These are phyloP conservation scores for Pachyuromys duprasi DNA, from an alignment of 2,797 vertebrate genomes.

Conservation along the genomic window DNA sequence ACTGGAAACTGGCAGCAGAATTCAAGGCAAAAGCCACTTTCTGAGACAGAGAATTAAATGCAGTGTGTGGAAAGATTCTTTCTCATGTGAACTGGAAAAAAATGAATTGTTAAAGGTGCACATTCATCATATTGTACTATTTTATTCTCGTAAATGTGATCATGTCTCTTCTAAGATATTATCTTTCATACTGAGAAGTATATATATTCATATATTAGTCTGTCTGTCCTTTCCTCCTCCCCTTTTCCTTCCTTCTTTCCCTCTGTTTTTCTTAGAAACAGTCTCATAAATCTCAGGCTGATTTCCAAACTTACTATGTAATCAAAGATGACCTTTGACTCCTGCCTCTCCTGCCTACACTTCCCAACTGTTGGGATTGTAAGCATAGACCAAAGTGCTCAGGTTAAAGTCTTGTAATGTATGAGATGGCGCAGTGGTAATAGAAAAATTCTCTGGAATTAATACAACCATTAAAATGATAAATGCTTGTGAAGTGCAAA, in stretches of 20 bases:
- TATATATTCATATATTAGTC: background rate
- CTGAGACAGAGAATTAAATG: background rate
- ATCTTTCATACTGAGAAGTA: background rate
- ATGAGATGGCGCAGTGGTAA: background rate
- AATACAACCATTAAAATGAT: background rate
- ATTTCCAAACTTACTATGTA: background rate
- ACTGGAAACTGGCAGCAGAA: background rate
- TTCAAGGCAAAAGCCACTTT: background rate
- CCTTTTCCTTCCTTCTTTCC: too few relatives aligned
- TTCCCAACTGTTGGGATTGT: background rate
- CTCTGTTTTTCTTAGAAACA: background rate
- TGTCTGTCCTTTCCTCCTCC: background rate
- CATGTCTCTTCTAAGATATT: background rate
- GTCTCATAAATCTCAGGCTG: background rate
- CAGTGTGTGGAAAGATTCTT: background rate
- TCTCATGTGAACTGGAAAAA: background rate
- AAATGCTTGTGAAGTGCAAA: background rate
- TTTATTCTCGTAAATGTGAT: background rate
- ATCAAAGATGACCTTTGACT: background rate
- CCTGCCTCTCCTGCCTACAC: background rate
- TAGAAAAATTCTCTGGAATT: background rate
- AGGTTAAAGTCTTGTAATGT: background rate
- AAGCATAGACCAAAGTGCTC: background rate
- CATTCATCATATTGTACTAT: background rate
- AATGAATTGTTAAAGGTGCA: background rate